Base-by-base conservation (phyloP, 2,888 invertebrate species). In the Criorhina ranunculi region DNA sequence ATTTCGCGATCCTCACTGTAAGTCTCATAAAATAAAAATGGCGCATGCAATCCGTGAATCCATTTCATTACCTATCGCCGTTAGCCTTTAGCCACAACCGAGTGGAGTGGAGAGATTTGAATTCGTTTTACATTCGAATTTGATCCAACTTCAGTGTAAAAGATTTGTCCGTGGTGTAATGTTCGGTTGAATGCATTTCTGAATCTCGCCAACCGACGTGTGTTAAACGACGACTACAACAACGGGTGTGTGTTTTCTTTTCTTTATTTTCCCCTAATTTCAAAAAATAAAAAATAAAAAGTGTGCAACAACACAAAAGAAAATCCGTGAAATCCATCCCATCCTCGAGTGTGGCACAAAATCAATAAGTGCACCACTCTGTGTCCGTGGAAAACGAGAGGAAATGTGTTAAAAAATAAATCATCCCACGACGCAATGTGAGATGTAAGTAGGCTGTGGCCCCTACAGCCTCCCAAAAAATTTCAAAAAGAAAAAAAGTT, bases 361-460 rank as follows among this genome's bases (percentile, higher is more conserved):
- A 85, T 85, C 83, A 79, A 85, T 79, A 85, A 83, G 83, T 85
- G 83, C 83, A 85, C 55, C 51, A 46, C 37, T 33, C 49, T 24
- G 49, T 59, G 35, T 40, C 76, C 69, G 60, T 69, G 70, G 11
- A 78, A 70, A 66, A 59, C 53, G 57, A 70, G 53, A 80, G 44
- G 46, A 73, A 53, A 66, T 80, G 85, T 80, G 69, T 80, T 66
- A 53, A 79, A 53, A 79, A 76, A 76, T 70, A 66, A 73, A 73
- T 44, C 66, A 80, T 85, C 80, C n/a, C 75, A 85, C 76, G 70
- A 80, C 85, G 85, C 79, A 80, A 85, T 85, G 85, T 85, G 80
- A 85, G 75, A 85, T 85, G 79, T 42, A 80, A 80, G 76, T 66
- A 85, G 85, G 85, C 80, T 85, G 85, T 85, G 73, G 80, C 53